Base-by-base conservation (phyloP, 2,888 invertebrate genomes). In the Stenolophus ochropezus region DNA sequence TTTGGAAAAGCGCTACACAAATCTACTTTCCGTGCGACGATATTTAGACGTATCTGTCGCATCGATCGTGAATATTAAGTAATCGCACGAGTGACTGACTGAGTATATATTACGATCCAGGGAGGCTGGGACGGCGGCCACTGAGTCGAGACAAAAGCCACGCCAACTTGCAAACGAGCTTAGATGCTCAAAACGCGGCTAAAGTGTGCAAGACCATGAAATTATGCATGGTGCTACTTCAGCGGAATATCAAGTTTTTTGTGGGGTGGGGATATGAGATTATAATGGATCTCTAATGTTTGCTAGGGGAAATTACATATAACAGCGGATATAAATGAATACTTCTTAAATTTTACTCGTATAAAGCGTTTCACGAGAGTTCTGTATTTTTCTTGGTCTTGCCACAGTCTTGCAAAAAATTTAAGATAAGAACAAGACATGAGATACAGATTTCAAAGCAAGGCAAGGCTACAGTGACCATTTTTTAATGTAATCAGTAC, bases 41-140 rank as follows among this genome's bases (percentile, higher is more conserved):
- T 80, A 80, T 80, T 80, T 80, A 80, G 73, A 71, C 73, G 80
- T 80, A 80, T 80, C 80, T 79, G 69, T 71, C 25, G 49, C 6
- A 73, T 73, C 73, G 73, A 73, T 73, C 73, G 47, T 73, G 73
- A 18, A 73, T 73, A 73, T 20, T 49, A 73, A 73, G 73, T 73
- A 49, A 73, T 73, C 73, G 73, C 33, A 42, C 14, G 21, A 21
- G 21, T n/a, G 56, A 14, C 65, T 56, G 65, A 69, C 27, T 65
- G 65, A 69, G 65, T 33, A 69, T 33, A 69, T 33, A 69, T 14
- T 69, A 27, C 16, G 65, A 69, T 69, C 65, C 16, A 33, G 33
- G 65, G 65, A n/a, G 33, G 18, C 18, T 33, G 61, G 3, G 25
- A 14, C 1, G 33, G 18, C 65, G 33, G 20, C 18, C 65, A 69